Evolutionary conservation across 2,113 vertebrate species (phyloP), one percentile per base, ranked within the genome.

Genomic region (Austrofundulus limnaeus): DNA sequence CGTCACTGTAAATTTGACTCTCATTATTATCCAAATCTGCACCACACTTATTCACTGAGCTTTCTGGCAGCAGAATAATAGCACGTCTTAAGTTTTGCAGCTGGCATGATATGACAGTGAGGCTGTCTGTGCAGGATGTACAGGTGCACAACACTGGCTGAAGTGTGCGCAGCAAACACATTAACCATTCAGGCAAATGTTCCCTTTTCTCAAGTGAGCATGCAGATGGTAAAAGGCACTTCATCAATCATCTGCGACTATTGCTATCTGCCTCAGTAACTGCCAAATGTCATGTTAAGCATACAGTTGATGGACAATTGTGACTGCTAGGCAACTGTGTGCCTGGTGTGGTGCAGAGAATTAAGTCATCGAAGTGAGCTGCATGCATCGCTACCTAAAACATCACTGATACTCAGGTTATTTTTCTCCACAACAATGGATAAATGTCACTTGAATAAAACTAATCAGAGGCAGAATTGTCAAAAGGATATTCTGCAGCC

Each of bases 301-400:
- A 60, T 11, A 45, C 38, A 28, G 31, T 39, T 69, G 48, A 52
- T 11, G 11, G 62, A 65, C 31, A n/a, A 12, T 63, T 46, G 37
- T 19, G 54, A 70, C 25, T 71, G 34, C 58, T 34, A 71, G 56
- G 21, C 13, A 56, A 28, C 25, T 21, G 23, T 24, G 66, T 21
- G 55, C 11, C 56, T 16, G 24, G 5, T n/a, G 37, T 16, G 24
- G 5, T n/a, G 37, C 41, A 11, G 20, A 39, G 25, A 52, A 11
- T 42, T 17, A 38, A 54, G 38, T 52, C 16, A 23, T 39, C 28
- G 14, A 25, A 54, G n/a, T 23, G 20, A 39, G 38, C 50, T 39
- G 55, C 25, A 70, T 20, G 37, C 34, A 20, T 65, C 41, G 57
- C 61, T 28, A 71, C 28, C 28, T 34, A 50, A 71, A 59, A 75